Base-by-base conservation (phyloP, 2,113 vertebrate species). In the Chionis minor region DNA sequence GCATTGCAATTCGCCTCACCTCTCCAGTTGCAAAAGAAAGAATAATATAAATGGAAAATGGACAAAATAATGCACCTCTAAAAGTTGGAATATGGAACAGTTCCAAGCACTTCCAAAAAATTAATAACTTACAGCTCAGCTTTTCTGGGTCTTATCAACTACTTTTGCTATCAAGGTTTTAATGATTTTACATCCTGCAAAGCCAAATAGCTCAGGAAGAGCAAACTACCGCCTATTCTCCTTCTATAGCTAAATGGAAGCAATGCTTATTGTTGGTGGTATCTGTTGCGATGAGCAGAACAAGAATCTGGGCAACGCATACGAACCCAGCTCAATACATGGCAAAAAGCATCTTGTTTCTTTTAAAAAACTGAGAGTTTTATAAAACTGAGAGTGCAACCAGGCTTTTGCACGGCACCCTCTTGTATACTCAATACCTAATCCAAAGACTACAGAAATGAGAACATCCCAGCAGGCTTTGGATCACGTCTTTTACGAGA, bases 1-100 rank as follows among this genome's bases (percentile, higher is more conserved):
- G 66, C 62, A 73, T 16, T 86, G 86, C 19, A 94, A 90, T 90
- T 63, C 81, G 92, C 78, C 73, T 47, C 51, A 91, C 35, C 66
- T 92, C 89, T 67, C 56, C 70, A 85, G 63, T 94, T 95, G 58
- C 83, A 95, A 90, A 95, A 92, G 77, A 66, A 97, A 94, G 27
- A 96, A 32, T 69, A 62, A 81, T 49, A 84, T 52, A 95, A 38
- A 96, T 67, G 62, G 82, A 95, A 72, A 66, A 77, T 4, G 28
- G 74, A 74, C 24, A 96, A 94, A 89, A 83, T 77, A 88, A 90
- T 56, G 72, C 49, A 81, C 11, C 26, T 93, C 71, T 62, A 42
- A 72, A 94, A 88, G 35, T 0, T 81, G 65, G 92, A 89, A 86
- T 8, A 61, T 55, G 28, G 78, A 91, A 77, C 42, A 59, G 61